Percentiles rank a stretch among this genome's conserved stretches.
Evolutionary conservation across 2,797 vertebrate genomes (phyloP).

Genomic region (Todus mexicanus): DNA sequence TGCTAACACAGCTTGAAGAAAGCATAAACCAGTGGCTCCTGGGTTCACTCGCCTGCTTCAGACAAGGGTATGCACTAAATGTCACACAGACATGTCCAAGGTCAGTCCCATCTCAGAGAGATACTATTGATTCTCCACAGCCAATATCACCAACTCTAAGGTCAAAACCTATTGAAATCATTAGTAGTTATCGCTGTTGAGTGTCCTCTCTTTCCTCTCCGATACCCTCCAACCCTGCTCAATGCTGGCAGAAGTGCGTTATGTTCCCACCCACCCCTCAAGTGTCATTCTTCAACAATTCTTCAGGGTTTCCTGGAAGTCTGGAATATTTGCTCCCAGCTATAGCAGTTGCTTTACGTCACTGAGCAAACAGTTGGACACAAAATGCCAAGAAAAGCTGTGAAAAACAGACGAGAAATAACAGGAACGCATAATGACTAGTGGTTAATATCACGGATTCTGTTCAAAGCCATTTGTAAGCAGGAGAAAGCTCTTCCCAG

Average conservation of each 20-base stretch:
- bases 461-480: neutral
- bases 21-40: neutral
- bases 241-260: neutral
- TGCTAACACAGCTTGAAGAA: slow-evolving; percentile 3
- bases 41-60: neutral
- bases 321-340: neutral
- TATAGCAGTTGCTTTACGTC: neutral
- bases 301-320: neutral
- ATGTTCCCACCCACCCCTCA: neutral
- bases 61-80: neutral
- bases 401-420: neutral
- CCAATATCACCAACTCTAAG: neutral
- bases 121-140: neutral
- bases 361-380: neutral
- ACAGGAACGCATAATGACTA: neutral
- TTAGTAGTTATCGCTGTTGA: neutral
- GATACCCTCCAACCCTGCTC: neutral
- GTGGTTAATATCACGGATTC: neutral
- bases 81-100: neutral
- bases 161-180: neutral
- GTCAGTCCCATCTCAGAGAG: neutral
- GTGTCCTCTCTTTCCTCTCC: neutral
- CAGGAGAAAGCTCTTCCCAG: neutral
- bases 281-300: neutral
- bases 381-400: neutral